These are phyloP conservation scores for Anthoptus insignis DNA, from an alignment of 2,888 invertebrate genomes.

Conservation along the genomic window DNA sequence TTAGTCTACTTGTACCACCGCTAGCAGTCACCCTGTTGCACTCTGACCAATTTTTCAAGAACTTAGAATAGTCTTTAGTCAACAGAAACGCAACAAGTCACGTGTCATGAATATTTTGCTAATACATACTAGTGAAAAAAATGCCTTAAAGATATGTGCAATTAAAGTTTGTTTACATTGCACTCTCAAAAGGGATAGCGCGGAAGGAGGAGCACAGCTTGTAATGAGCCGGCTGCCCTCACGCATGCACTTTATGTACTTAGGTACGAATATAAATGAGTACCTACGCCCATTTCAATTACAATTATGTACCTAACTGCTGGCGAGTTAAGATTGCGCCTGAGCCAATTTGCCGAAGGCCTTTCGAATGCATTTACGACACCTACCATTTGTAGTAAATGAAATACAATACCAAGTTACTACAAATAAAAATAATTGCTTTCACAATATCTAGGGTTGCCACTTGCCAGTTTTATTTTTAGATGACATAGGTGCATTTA, in stretches of 20 bases:
- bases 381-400: slow-evolving; percentile 12
- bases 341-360: slow-evolving; percentile 21
- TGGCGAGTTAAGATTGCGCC: slow-evolving; percentile 19
- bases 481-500: too few relatives aligned
- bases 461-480: too few relatives aligned
- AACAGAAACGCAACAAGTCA: too few relatives aligned
- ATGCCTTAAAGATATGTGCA: too few relatives aligned
- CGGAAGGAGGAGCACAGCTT: slow-evolving; percentile 62
- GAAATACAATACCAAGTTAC: not conserved
- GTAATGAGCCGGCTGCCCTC: slow-evolving; percentile 79
- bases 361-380: slow-evolving; percentile 11
- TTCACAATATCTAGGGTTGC: slow-evolving; percentile 5
- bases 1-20: too few relatives aligned
- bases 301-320: slow-evolving; percentile 49
- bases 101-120: too few relatives aligned
- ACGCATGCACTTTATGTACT: slow-evolving; percentile 69
- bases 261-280: slow-evolving; percentile 71
- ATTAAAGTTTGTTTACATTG: too few relatives aligned
- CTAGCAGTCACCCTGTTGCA: too few relatives aligned
- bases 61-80: too few relatives aligned
- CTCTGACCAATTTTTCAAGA: too few relatives aligned
- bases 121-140: too few relatives aligned
- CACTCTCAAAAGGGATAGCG: too few relatives aligned
- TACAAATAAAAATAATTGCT: slow-evolving; percentile 15
- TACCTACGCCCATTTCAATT: slow-evolving; percentile 72